Conservation (phyloP, 2,888 invertebrate genomes). For the Nymphalis polychloros region DNA sequence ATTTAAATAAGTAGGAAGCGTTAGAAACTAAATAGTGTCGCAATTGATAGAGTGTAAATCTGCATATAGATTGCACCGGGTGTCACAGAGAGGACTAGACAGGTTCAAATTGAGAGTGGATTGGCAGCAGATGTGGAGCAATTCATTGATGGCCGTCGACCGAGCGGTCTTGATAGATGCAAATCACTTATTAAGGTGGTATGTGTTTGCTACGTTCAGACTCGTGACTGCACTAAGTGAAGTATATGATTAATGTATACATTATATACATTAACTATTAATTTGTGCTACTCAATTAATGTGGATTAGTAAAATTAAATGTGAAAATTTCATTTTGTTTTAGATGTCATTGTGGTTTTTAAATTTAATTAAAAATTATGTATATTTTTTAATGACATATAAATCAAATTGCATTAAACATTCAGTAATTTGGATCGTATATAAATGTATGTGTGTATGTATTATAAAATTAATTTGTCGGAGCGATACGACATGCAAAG, state of each 20-base stretch:
- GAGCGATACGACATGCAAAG: no score
- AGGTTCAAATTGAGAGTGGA: conserved; percentile 13
- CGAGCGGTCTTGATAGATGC: conserved; percentile 29
- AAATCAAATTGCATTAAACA: no score
- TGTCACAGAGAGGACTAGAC: conserved; percentile 27
- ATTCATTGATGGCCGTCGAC: conserved; percentile 18
- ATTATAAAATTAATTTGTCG: no score
- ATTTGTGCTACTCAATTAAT: background rate
- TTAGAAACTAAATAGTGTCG: conserved; percentile 27
- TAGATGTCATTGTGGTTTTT: no score
- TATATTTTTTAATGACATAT: no score
- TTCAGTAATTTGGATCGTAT: no score
- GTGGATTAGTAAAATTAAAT: no score
- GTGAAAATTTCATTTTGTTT: no score
- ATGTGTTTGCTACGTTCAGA: conserved; percentile 6
- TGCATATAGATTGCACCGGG: conserved; percentile 42
- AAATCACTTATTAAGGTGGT: conserved; percentile 37
- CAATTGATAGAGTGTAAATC: conserved; percentile 35
- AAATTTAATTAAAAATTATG: no score
- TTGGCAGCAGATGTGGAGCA: conserved; percentile 33
- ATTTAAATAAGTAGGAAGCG: conserved; percentile 26
- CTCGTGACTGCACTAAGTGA: conserved; percentile 4
- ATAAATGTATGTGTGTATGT: no score
- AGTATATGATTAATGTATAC: background rate
- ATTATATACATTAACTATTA: background rate